Evolutionary conservation across 37 sponge, comb jelly and placozoan genomes (phyloP).

Genomic region (Ianthella basta): DNA sequence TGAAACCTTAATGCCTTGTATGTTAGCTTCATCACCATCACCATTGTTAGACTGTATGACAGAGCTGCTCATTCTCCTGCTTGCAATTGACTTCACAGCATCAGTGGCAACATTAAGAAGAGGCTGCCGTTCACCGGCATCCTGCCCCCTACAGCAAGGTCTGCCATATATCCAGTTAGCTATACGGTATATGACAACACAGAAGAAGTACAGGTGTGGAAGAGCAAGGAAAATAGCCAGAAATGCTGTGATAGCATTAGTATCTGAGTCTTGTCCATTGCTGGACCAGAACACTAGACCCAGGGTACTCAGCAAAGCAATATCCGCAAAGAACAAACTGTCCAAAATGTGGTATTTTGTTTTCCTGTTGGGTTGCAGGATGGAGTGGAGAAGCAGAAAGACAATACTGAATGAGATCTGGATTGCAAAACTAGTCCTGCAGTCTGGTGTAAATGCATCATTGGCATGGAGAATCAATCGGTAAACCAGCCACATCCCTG

Average conservation of each 20-base stretch:
- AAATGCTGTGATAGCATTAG: neutral
- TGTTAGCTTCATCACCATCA: too few species aligned
- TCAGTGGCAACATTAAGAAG: too few species aligned
- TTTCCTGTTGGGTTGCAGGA: constrained; percentile 12
- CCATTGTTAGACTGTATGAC: too few species aligned
- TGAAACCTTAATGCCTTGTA: too few species aligned
- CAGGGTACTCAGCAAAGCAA: neutral
- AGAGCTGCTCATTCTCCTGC: too few species aligned
- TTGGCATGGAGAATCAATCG: constrained; percentile 8
- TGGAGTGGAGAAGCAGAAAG: constrained; percentile 22
- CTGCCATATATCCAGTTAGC: too few species aligned
- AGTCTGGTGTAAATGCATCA: neutral
- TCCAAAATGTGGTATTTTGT: neutral
- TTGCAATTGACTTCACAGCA: too few species aligned
- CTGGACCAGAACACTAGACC: neutral
- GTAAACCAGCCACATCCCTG: constrained; percentile 11
- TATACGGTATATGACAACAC: neutral
- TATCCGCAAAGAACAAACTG: neutral
- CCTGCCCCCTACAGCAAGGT: too few species aligned
- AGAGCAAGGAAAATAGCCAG: neutral
- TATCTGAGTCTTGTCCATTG: neutral
- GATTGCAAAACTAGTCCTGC: neutral
- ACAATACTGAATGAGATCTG: neutral
- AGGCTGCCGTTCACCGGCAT: too few species aligned
- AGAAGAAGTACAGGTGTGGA: constrained; percentile 5